A percentile compares a stretch with the other conserved stretches of the same genome.
These are phyloP conservation scores for Eptesicus fuscus DNA, from an alignment of 2,113 vertebrate genomes.

Conservation along the genomic window DNA sequence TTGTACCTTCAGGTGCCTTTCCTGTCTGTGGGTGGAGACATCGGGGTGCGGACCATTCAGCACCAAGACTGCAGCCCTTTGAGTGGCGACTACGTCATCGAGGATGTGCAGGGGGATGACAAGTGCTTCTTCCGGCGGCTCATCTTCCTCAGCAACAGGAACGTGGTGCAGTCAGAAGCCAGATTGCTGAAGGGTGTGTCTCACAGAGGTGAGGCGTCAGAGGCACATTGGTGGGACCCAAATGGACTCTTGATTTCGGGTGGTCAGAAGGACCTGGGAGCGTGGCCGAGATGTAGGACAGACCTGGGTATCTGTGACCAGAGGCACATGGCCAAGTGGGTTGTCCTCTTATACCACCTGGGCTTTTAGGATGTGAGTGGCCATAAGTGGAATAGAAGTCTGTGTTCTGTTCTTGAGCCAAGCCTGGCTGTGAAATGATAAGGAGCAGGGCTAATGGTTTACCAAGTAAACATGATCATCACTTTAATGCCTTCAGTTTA, in stretches of 20 bases:
- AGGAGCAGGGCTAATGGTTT: neutral
- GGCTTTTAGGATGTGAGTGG: neutral
- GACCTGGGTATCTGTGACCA: neutral
- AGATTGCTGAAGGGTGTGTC: slow-evolving; percentile 77
- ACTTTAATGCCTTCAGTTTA: neutral
- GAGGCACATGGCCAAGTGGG: neutral
- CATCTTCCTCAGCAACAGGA: slow-evolving; percentile 91
- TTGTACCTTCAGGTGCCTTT: slow-evolving; percentile 89
- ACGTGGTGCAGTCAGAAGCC: slow-evolving; percentile 95
- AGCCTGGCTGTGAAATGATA: neutral
- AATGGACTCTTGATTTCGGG: neutral
- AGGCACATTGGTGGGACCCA: accelerated
- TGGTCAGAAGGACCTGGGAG: neutral
- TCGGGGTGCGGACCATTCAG: slow-evolving; percentile 89
- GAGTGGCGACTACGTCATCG: slow-evolving; percentile 92
- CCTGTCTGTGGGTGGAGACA: slow-evolving; percentile 93
- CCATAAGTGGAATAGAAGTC: no score
- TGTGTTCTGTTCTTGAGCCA: neutral
- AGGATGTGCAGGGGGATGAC: slow-evolving; percentile 93
- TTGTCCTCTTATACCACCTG: neutral
- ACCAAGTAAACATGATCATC: neutral
- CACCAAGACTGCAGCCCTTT: slow-evolving; percentile 85
- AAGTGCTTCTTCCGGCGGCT: slow-evolving; percentile 89
- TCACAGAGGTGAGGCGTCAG: slow-evolving; percentile 57
- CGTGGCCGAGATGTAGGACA: neutral